Base-by-base conservation (phyloP, 2,113 vertebrate genomes). In the Baryphthengus martii region DNA sequence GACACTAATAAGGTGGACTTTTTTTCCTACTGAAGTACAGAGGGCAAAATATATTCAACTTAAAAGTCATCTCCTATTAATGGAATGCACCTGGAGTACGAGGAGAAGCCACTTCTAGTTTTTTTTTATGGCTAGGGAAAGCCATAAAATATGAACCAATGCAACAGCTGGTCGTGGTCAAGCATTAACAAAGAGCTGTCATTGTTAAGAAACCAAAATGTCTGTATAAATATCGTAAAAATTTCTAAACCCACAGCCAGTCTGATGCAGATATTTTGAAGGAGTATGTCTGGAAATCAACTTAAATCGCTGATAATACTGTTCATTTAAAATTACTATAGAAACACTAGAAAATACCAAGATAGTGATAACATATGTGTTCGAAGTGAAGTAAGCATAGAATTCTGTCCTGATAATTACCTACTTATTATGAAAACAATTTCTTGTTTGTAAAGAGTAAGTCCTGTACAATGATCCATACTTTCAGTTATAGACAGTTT, bases 351-450 rank as follows among this genome's bases (percentile, higher is more conserved):
- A 37, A 89, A 81, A 47, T 39, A 3, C 39, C 47, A 67, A 55
- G 6, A 47, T 13, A 71, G 3, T 17, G 2, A 26, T 77, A 84
- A 71, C 0, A 0, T 45, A 28, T 45, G 1, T 66, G 26, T 63
- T 77, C 77, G 25, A 88, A 67, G 35, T 63, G 74, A 87, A 25
- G 13, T 50, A 11, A 59, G 5, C 3, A 14, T 45, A 55, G 42
- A 78, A 55, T 88, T 76, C 21, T 76, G 18, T 72, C n/a, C 33
- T 80, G 5, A 16, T 88, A 56, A 39, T 68, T 76, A 47, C 33
- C 19, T 82, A 20, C 20, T 79, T 78, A n/a, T 20, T 53, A 29
- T 76, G 23, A 72, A 45, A 58, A 17, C 26, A 39, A 21, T 44
- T 28, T 35, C 3, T 62, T 74, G 2, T n/a, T 53, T 44, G 26